Conservation (phyloP, 2,888 invertebrate genomes). For the Tenodera sinensis region DNA sequence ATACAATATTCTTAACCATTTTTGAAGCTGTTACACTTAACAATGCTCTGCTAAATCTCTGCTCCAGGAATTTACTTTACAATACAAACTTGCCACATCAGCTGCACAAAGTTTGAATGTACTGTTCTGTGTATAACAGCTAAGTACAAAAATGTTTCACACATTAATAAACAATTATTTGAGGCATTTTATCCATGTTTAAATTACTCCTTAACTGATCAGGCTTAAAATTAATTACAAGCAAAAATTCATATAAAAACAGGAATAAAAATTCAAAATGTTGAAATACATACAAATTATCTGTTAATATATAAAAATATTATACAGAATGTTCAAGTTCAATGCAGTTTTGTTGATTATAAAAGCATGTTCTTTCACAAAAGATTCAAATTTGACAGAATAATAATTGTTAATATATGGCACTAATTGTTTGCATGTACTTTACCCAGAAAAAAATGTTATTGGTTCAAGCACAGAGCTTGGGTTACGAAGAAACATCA, state of each 20-base stretch:
- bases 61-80: too few species aligned
- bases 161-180: background rate
- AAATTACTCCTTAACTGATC: background rate
- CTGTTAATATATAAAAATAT: background rate
- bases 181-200: background rate
- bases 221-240: background rate
- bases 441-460: background rate
- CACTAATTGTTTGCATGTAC: background rate
- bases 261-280: background rate
- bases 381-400: background rate
- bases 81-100: too few species aligned
- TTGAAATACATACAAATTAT: background rate
- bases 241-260: background rate
- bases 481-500: background rate
- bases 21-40: too few species aligned
- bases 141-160: too few species aligned
- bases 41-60: too few species aligned
- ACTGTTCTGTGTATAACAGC: too few species aligned
- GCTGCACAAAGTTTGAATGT: too few species aligned
- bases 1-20: too few species aligned
- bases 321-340: background rate
- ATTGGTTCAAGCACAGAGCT: background rate
- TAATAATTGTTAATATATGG: background rate
- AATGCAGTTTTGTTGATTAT: background rate
- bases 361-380: background rate